A percentile compares a stretch with the other conserved stretches of the same genome.
These are phyloP conservation scores for Drosophila nr. fundita DNA, from an alignment of 2,888 invertebrate species.

Conservation along the genomic window DNA sequence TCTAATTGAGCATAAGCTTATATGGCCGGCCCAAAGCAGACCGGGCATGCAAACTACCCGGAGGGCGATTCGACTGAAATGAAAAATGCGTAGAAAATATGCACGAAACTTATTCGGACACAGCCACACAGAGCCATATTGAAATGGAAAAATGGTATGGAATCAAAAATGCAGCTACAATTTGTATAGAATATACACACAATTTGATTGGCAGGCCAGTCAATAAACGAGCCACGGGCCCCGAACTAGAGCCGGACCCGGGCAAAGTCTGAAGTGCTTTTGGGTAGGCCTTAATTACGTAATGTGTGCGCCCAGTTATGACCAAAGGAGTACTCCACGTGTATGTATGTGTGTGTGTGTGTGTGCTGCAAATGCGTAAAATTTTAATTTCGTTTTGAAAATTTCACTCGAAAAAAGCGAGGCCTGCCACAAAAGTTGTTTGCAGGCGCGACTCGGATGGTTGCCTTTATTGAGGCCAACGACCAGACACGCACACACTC, in stretches of 20 bases:
- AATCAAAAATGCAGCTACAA: constrained; percentile 76
- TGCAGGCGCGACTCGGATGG: constrained; percentile 69
- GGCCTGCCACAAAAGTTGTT: constrained; percentile 69
- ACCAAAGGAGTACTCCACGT: constrained; percentile 71
- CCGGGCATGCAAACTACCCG: constrained; percentile 5
- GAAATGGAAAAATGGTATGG: constrained; percentile 48
- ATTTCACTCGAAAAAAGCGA: constrained; percentile 68
- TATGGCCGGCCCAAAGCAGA: constrained; percentile 13
- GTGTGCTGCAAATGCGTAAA: constrained; percentile 74
- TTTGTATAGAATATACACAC: constrained; percentile 63
- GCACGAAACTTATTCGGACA: constrained; percentile 69
- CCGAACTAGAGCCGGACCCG: constrained; percentile 9
- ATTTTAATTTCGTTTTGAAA: constrained; percentile 81
- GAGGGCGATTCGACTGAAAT: constrained; percentile 40
- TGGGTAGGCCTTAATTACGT: constrained; percentile 81
- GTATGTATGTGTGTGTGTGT: constrained; percentile 13
- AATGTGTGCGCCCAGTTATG: constrained; percentile 78
- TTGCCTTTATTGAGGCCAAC: constrained; percentile 76
- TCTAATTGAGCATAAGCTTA: constrained; percentile 73
- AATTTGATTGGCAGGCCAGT: constrained; percentile 77
- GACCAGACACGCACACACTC: constrained; percentile 59
- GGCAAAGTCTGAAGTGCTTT: constrained; percentile 76
- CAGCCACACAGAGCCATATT: constrained; percentile 39
- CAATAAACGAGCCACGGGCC: constrained; percentile 55
- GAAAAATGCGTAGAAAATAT: constrained; percentile 63